Conservation (phyloP, 2,888 invertebrate genomes). For the Melieria omissa region DNA sequence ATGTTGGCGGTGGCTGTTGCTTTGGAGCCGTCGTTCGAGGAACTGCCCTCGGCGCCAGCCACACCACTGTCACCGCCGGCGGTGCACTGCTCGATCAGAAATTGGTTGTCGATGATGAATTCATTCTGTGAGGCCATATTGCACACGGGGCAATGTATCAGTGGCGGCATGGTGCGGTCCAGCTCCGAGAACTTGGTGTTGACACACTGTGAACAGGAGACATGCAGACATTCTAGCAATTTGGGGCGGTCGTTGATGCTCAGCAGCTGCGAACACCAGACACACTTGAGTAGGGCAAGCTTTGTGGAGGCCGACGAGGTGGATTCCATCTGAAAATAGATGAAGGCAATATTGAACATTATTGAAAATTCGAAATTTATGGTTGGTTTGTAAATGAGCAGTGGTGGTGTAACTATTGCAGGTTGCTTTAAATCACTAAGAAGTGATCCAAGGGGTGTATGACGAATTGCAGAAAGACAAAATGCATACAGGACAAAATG, state of each 20-base stretch:
- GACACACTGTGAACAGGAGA: slow-evolving; percentile 82
- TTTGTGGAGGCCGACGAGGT: slow-evolving; percentile 63
- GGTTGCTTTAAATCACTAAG: too few relatives aligned
- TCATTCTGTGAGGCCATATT: slow-evolving; percentile 77
- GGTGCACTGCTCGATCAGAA: slow-evolving; percentile 73
- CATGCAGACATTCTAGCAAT: slow-evolving; percentile 88
- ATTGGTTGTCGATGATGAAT: slow-evolving; percentile 86
- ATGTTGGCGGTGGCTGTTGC: slow-evolving; percentile 54
- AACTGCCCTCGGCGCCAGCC: slow-evolving; percentile 49
- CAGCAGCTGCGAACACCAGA: slow-evolving; percentile 70
- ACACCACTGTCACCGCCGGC: slow-evolving; percentile 51
- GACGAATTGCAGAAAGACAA: too few relatives aligned
- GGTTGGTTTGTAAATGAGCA: too few relatives aligned
- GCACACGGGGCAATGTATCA: slow-evolving; percentile 76
- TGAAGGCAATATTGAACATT: slow-evolving; percentile 9
- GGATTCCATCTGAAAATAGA: slow-evolving; percentile 57
- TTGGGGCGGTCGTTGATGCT: slow-evolving; percentile 76
- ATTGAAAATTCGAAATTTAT: neutral
- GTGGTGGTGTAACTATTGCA: too few relatives aligned
- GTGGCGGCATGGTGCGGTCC: slow-evolving; percentile 64
- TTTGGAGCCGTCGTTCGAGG: slow-evolving; percentile 50
- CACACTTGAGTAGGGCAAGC: slow-evolving; percentile 68
- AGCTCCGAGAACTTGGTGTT: slow-evolving; percentile 72
- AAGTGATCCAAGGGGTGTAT: too few relatives aligned
- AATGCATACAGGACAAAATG: too few relatives aligned